Evolutionary conservation across 2,113 vertebrate genomes (phyloP).

Genomic region (Heteronetta atricapilla): DNA sequence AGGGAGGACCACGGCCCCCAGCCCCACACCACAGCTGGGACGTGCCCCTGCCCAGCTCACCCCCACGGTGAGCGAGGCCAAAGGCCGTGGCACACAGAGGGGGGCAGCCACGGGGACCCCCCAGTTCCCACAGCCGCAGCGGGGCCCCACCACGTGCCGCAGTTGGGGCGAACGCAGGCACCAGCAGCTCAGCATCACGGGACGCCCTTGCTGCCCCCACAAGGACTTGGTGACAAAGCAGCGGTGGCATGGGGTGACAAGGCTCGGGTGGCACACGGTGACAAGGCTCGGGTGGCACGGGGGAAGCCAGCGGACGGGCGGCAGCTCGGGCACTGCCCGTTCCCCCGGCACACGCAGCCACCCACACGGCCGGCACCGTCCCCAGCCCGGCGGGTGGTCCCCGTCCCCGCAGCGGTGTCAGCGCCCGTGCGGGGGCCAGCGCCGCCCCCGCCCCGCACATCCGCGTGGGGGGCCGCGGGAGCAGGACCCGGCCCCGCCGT

Average conservation of each 20-base stretch:
- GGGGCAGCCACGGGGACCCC: no score
- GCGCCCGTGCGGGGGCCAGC: neutral
- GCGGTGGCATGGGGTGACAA: no score
- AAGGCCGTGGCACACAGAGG: neutral
- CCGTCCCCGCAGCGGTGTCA: neutral
- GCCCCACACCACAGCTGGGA: no score
- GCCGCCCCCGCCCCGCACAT: neutral
- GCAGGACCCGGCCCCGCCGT: neutral
- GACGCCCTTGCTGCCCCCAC: neutral
- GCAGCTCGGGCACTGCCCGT: no score
- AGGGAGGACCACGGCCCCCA: neutral
- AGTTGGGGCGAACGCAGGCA: no score
- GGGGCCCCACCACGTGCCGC: no score
- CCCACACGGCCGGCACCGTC: no score
- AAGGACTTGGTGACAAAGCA: neutral
- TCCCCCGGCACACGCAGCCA: no score
- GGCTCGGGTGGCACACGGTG: no score
- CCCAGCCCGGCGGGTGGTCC: neutral
- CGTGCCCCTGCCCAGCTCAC: accelerated
- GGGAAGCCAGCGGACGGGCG: no score
- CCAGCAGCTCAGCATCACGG: neutral
- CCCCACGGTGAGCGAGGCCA: neutral
- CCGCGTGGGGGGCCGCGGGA: neutral
- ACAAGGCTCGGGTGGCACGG: no score
- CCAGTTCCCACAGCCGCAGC: no score